A percentile compares a stretch with the other conserved stretches of the same genome.
These are phyloP conservation scores for Reticulitermes speratus DNA, from an alignment of 1,140 invertebrate genomes.

Conservation along the genomic window DNA sequence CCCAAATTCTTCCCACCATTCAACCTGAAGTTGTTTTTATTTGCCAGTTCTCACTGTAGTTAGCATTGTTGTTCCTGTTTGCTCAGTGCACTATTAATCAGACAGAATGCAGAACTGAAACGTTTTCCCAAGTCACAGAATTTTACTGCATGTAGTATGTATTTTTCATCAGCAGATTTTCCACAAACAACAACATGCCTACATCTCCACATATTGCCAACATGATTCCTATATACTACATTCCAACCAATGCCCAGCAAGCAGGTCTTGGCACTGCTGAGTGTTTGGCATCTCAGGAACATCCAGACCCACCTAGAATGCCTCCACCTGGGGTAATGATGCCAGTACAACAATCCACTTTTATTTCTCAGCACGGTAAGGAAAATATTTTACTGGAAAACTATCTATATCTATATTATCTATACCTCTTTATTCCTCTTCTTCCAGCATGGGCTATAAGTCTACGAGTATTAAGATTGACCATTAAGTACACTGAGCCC, in stretches of 20 bases:
- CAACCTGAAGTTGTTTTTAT: too few species aligned
- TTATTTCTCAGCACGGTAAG: conserved; percentile 37
- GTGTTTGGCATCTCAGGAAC: conserved; percentile 38
- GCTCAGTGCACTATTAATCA: not conserved
- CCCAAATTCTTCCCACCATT: too few species aligned
- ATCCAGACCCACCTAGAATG: conserved; percentile 37
- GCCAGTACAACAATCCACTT: conserved; percentile 34
- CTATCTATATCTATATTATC: not conserved
- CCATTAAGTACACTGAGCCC: too few species aligned
- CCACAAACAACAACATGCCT: not conserved
- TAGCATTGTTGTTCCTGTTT: not conserved
- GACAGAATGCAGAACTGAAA: too few species aligned
- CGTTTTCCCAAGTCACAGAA: too few species aligned
- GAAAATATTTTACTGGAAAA: not conserved
- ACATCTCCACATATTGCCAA: conserved; percentile 39
- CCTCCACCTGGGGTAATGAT: conserved; percentile 28
- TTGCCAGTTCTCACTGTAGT: too few species aligned
- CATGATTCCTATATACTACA: conserved; percentile 61
- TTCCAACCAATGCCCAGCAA: conserved; percentile 48
- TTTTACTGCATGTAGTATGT: not conserved
- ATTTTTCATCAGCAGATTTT: conserved; percentile 31
- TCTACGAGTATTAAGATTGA: not conserved
- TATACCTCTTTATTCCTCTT: not conserved
- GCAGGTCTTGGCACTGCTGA: not conserved
- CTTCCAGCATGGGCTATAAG: not conserved